Evolutionary conservation across 1,140 invertebrate genomes (phyloP).

Genomic region (Penaeus chinensis): DNA sequence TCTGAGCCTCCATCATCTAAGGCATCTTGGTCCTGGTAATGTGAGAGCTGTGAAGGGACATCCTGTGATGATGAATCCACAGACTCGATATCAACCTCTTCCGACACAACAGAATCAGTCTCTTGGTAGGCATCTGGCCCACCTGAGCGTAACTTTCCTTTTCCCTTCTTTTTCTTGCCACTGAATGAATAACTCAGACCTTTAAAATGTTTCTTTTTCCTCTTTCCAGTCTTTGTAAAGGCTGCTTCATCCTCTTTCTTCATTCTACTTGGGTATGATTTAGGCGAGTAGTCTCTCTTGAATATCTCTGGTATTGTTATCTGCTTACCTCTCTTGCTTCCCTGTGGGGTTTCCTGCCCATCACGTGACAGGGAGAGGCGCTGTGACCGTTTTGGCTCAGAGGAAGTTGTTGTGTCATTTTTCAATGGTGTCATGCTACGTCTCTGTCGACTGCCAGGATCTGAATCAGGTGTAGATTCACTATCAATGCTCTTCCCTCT

Average conservation of each 20-base stretch:
- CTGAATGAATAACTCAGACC: conserved; percentile 63
- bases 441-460: conserved; percentile 7
- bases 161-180: conserved; percentile 59
- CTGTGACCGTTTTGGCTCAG: conserved; percentile 42
- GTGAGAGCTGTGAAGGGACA: conserved; percentile 44
- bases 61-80: conserved; percentile 55
- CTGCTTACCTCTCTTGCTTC: conserved; percentile 25
- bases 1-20: conserved; percentile 48
- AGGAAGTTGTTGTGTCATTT: conserved; percentile 7
- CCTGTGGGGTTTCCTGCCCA: background rate
- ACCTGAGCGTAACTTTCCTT: conserved; percentile 24
- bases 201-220: conserved; percentile 63
- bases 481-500: conserved; percentile 28
- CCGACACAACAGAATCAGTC: conserved; percentile 55
- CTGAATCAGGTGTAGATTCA: conserved; percentile 29
- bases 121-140: conserved; percentile 40
- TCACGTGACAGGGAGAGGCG: conserved; percentile 27
- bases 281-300: background rate
- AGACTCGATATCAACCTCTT: conserved; percentile 55
- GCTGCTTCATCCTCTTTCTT: conserved; percentile 12
- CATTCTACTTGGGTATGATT: conserved; percentile 2
- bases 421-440: conserved; percentile 27
- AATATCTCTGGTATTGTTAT: conserved; percentile 20
- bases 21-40: conserved; percentile 25
- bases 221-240: conserved; percentile 58